Evolutionary conservation across 2,888 invertebrate species (phyloP).

Genomic region (Brachypalpus laphriformis): DNA sequence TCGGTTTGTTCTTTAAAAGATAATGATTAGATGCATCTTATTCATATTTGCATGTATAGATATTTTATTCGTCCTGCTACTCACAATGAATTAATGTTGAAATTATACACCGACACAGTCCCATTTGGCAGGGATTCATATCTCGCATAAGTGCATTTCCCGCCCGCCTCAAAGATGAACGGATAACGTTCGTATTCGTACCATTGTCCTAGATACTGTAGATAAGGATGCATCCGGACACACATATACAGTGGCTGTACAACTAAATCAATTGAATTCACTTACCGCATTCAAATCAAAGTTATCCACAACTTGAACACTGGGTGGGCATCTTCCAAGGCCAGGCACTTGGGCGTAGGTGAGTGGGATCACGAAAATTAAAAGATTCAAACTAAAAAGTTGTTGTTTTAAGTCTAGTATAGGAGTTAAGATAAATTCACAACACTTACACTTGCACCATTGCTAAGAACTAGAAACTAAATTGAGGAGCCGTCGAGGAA

Average conservation of each 20-base stretch:
- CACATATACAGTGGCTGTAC: constrained; percentile 16
- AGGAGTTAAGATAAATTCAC: not conserved
- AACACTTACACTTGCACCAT: constrained; percentile 38
- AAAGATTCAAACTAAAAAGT: constrained; percentile 3
- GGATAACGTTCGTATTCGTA: constrained; percentile 90
- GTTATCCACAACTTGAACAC: constrained; percentile 84
- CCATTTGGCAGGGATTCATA: constrained; percentile 83
- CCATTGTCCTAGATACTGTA: constrained; percentile 89
- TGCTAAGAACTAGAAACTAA: not conserved
- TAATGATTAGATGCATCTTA: not conserved
- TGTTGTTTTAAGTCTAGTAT: not conserved
- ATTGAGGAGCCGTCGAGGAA: not conserved
- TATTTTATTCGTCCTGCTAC: constrained; percentile 75
- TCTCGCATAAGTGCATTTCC: constrained; percentile 88
- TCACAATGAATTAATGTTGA: constrained; percentile 83
- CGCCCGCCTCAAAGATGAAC: constrained; percentile 87
- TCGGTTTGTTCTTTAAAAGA: constrained; percentile 65
- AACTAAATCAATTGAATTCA: constrained; percentile 6
- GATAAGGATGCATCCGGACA: not conserved
- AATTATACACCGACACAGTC: constrained; percentile 83
- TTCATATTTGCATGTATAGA: not conserved
- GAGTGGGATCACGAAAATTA: constrained; percentile 19
- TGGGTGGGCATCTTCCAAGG: constrained; percentile 85
- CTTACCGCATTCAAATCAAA: constrained; percentile 82
- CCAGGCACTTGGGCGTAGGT: constrained; percentile 84